These are phyloP conservation scores for Drosophila lutescens DNA, from an alignment of 2,888 invertebrate species.

Conservation along the genomic window DNA sequence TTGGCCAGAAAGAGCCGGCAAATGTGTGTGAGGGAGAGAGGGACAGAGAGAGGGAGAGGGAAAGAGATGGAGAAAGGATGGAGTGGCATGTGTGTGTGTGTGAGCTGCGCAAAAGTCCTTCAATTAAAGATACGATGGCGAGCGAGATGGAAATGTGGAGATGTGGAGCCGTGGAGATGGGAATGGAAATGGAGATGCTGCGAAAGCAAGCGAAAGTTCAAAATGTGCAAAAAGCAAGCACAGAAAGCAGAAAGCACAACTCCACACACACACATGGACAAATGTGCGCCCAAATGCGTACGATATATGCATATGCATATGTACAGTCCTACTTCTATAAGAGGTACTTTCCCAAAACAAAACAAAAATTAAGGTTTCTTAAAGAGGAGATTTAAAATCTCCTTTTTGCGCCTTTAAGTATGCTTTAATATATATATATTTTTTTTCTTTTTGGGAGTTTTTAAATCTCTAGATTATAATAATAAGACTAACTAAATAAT, in stretches of 20 bases:
- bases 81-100: conserved; percentile 30
- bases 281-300: conserved; percentile 26
- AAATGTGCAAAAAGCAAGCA: conserved; percentile 65
- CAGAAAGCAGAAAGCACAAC: conserved; percentile 58
- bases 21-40: conserved; percentile 31
- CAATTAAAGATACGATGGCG: conserved; percentile 77
- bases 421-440: not conserved
- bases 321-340: conserved; percentile 18
- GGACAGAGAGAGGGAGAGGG: not conserved
- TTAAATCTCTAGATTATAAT: too few species aligned
- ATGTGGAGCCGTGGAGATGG: conserved; percentile 51
- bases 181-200: not conserved
- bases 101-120: conserved; percentile 78
- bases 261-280: conserved; percentile 17
- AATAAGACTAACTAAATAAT: too few species aligned
- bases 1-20: conserved; percentile 60
- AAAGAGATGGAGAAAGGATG: conserved; percentile 41
- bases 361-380: too few species aligned
- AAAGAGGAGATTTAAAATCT: not conserved
- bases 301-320: conserved; percentile 23
- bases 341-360: not conserved
- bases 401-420: too few species aligned
- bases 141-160: conserved; percentile 62
- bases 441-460: too few species aligned
- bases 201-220: conserved; percentile 75